phyloP scores from a whole-genome alignment of 2,113 vertebrate genomes.

The Cromileptes altivelis region DNA sequence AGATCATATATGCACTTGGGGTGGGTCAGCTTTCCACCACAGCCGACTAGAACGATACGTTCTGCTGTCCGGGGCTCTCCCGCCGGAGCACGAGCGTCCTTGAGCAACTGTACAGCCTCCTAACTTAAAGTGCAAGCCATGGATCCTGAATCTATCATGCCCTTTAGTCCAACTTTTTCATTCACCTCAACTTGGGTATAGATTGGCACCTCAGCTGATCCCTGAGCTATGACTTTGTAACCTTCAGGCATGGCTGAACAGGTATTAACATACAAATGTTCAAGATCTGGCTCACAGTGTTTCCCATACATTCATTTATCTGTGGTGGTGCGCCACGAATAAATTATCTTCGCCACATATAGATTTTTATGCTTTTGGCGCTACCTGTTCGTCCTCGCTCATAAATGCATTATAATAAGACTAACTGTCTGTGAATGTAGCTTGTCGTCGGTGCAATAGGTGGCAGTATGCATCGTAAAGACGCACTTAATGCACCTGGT shows the following conservation, averaged over 20 bases:
- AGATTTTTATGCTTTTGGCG: too few relatives aligned
- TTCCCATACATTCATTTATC: too few relatives aligned
- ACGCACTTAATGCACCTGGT: too few relatives aligned
- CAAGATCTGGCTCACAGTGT: not conserved
- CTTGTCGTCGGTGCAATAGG: too few relatives aligned
- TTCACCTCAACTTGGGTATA: not conserved
- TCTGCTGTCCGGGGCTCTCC: not conserved
- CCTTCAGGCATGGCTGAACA: not conserved
- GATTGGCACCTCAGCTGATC: not conserved
- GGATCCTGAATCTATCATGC: not conserved
- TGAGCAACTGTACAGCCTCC: too few relatives aligned
- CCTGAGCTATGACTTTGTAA: not conserved
- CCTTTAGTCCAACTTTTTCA: not conserved
- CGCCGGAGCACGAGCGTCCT: not conserved
- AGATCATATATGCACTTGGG: not conserved
- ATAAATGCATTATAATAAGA: too few relatives aligned
- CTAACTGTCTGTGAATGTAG: too few relatives aligned
- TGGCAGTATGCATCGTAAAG: too few relatives aligned
- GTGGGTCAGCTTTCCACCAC: not conserved
- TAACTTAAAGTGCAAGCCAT: not conserved
- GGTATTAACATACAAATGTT: not conserved
- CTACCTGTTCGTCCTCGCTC: too few relatives aligned
- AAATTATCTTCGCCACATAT: too few relatives aligned
- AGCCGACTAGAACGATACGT: not conserved
- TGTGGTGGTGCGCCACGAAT: too few relatives aligned